Percentiles rank a stretch among this genome's conserved stretches.
phyloP scores from a whole-genome alignment of 2,113 vertebrate genomes.

The Gymnogyps californianus region DNA sequence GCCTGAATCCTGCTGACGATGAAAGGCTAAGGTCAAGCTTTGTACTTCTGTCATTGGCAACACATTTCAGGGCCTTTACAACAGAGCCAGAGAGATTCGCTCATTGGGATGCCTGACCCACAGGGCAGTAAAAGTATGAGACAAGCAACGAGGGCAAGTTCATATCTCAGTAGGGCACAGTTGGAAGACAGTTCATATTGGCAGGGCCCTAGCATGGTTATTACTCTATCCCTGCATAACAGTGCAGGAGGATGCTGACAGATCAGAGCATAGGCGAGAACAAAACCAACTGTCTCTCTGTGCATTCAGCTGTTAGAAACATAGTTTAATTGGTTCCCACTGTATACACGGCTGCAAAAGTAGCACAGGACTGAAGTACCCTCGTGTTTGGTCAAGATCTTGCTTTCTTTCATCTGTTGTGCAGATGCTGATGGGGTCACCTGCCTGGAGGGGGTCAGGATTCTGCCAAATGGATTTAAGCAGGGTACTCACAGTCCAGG shows the following conservation, averaged over 20 bases:
- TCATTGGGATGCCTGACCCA: slow-evolving; percentile 44
- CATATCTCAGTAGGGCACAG: slow-evolving; percentile 61
- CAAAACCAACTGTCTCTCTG: slow-evolving; percentile 43
- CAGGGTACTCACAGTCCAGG: slow-evolving; percentile 31
- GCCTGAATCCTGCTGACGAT: slow-evolving; percentile 23
- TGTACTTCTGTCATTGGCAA: slow-evolving; percentile 57
- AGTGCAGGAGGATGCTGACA: slow-evolving; percentile 46
- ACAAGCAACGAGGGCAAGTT: slow-evolving; percentile 44
- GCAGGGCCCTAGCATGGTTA: slow-evolving; percentile 19
- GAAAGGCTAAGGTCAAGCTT: slow-evolving; percentile 58
- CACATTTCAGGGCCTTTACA: slow-evolving; percentile 7
- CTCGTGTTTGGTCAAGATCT: slow-evolving; percentile 26
- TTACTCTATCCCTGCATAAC: slow-evolving; percentile 9
- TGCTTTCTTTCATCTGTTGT: slow-evolving; percentile 60
- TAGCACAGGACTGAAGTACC: slow-evolving; percentile 19
- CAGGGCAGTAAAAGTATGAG: slow-evolving; percentile 56
- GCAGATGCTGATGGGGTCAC: slow-evolving; percentile 29
- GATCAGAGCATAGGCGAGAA: slow-evolving; percentile 37
- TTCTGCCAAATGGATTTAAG: slow-evolving; percentile 46
- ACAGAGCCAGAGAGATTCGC: slow-evolving; percentile 27
- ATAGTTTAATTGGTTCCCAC: slow-evolving; percentile 55
- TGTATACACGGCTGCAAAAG: slow-evolving; percentile 42
- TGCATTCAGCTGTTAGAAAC: slow-evolving; percentile 51
- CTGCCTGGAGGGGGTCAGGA: slow-evolving; percentile 44
- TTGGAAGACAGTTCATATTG: slow-evolving; percentile 52